Conservation (phyloP, 2,113 vertebrate species). For the Platysteira castanea region DNA sequence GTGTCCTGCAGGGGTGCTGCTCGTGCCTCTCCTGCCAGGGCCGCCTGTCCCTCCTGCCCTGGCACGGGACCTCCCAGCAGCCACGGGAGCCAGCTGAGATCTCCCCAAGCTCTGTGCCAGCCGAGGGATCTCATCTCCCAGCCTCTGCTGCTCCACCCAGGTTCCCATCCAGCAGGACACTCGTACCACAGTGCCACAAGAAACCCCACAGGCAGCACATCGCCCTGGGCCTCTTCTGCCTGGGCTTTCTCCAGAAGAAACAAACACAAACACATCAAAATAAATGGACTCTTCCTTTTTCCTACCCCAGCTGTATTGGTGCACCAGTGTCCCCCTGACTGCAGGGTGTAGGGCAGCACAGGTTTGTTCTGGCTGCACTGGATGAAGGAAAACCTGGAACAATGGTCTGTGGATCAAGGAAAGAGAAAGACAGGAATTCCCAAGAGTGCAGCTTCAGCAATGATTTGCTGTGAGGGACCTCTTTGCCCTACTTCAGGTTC, state of each 20-base stretch:
- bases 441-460: not conserved
- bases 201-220: not conserved
- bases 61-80: accelerated
- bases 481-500: not conserved
- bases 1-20: not conserved
- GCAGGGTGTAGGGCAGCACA: not conserved
- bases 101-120: not conserved
- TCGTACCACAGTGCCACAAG: not conserved
- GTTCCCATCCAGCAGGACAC: not conserved
- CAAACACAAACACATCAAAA: not conserved
- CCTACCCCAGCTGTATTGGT: not conserved
- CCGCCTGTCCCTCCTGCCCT: not conserved
- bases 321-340: not conserved
- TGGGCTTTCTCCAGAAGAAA: not conserved
- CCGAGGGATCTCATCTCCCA: not conserved
- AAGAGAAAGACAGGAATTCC: not conserved
- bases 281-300: not conserved
- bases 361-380: not conserved
- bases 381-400: not conserved
- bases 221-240: not conserved
- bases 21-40: not conserved
- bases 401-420: not conserved
- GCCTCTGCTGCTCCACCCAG: not conserved
- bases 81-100: not conserved
- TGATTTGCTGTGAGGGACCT: not conserved